Evolutionary conservation across 1,140 invertebrate genomes (phyloP), one percentile per base, ranked within the genome.

Genomic region (Drosophila obscura): DNA sequence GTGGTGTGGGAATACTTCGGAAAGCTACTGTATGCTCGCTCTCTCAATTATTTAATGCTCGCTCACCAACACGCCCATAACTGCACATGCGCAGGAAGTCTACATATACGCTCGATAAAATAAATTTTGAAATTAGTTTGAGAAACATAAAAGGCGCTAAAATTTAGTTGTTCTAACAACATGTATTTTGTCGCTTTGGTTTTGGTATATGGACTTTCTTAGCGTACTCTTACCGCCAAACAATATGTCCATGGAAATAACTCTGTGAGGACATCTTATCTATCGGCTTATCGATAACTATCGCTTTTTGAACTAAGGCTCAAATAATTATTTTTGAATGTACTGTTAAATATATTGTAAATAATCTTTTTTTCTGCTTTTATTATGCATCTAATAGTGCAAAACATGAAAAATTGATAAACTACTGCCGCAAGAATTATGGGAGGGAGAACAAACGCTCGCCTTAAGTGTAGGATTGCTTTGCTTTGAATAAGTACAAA

Each of bases 71-170:
- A 73, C 72, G 57, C 15, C 44, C 24, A 8, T 45, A 49, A 72
- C 61, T 44, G 79, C 74, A 88, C 82, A 87, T 87, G 82, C 82
- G 82, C 83, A 88, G 82, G 79, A 88, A 78, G 49, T 52, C 39
- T 46, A 19, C 19, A 19, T 19, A 39, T 16, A 28, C 19, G 55
- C 35, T 48, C 55, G 55, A 60, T 67, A 49, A 76, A 28, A 9
- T 39, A 1, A 39, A 13, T 11, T 13, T 3, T 35, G 8, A 4
- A 35, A 9, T 35, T 35, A 35, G 9, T 39, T 39, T 28, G 5
- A 28, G 6, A 28, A 28, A 13, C 19, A 39, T 13, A 13, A 13
- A 39, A 13, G 4, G 4, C 4, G 35, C 11, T 13, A 5, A 13
- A 13, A 39, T 39, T 13, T 13, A 4, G 35, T 39, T 39, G 0